Evolutionary conservation across 2,113 vertebrate species (phyloP).

Genomic region (Thamnophis sirtalis): DNA sequence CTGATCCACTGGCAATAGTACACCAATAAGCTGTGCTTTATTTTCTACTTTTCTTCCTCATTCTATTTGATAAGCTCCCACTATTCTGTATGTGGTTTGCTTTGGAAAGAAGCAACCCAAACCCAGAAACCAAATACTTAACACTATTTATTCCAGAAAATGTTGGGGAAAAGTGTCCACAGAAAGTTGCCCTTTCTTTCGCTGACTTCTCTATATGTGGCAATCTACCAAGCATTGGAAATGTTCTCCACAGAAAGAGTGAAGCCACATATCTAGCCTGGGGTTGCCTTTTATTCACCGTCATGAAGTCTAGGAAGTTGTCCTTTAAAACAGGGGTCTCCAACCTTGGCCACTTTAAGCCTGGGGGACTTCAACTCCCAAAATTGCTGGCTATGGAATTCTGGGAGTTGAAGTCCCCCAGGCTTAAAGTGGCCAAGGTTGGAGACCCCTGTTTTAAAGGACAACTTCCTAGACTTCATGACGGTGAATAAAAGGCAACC

Average conservation of each 20-base stretch:
- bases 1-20: background rate
- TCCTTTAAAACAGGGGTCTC: background rate
- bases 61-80: background rate
- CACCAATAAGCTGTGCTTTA: background rate
- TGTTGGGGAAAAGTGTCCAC: background rate
- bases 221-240: background rate
- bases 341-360: too few relatives aligned
- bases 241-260: background rate
- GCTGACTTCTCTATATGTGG: background rate
- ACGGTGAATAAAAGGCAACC: background rate
- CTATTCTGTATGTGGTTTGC: background rate
- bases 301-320: background rate
- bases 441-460: background rate
- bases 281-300: background rate
- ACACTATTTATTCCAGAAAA: background rate
- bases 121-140: background rate
- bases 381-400: too few relatives aligned
- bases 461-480: background rate
- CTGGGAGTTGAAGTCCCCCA: too few relatives aligned
- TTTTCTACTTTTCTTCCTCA: background rate
- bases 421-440: too few relatives aligned
- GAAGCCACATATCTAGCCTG: background rate
- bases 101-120: background rate
- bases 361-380: too few relatives aligned
- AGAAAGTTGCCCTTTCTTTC: background rate